Percentiles rank a stretch among this genome's conserved stretches.
These are phyloP conservation scores for Mionectes olivaceus DNA, from an alignment of 2,797 vertebrate genomes.

Conservation along the genomic window DNA sequence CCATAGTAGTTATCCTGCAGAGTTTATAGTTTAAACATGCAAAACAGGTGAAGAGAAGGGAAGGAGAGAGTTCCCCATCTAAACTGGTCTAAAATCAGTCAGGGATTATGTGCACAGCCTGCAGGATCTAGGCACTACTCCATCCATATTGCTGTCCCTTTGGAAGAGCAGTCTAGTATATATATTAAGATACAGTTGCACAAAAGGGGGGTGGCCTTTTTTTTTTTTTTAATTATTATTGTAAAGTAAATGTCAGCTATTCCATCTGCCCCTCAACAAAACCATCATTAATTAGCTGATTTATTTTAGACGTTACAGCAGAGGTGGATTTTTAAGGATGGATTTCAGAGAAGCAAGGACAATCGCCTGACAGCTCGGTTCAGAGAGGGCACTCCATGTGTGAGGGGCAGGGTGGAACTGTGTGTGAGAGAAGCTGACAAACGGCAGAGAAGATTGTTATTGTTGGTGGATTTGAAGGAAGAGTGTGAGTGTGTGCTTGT, in stretches of 20 bases:
- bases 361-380: constrained; percentile 60
- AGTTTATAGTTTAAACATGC: not conserved
- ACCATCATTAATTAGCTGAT: constrained; percentile 62
- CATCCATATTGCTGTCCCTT: not conserved
- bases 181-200: not conserved
- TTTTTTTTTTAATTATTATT: not conserved
- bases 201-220: not conserved
- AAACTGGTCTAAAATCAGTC: not conserved
- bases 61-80: not conserved
- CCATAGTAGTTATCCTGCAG: not conserved
- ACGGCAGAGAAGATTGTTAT: constrained; percentile 26
- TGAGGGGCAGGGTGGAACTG: constrained; percentile 46
- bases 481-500: not conserved
- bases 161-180: not conserved
- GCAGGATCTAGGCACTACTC: not conserved
- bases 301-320: constrained; percentile 29
- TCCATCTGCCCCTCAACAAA: constrained; percentile 67
- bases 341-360: constrained; percentile 52
- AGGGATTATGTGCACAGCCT: not conserved
- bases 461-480: constrained; percentile 37
- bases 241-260: constrained; percentile 60
- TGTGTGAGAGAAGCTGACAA: constrained; percentile 31
- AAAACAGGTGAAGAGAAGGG: not conserved
- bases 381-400: constrained; percentile 31
- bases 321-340: constrained; percentile 55